Evolutionary conservation across 2,113 vertebrate genomes (phyloP).

Genomic region (Setophaga kirtlandii): DNA sequence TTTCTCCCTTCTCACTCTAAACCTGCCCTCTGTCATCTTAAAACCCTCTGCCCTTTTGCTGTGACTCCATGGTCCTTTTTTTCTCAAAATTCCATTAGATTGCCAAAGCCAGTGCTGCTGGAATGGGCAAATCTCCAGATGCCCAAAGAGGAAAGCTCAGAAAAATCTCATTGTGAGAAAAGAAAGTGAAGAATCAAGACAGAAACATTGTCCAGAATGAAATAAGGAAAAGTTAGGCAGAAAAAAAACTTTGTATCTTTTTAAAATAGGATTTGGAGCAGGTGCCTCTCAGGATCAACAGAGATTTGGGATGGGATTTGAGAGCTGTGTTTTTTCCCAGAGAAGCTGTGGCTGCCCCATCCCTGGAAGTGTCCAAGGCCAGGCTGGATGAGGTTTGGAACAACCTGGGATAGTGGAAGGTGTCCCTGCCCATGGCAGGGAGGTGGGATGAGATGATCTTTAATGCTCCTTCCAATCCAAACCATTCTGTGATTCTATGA

Average conservation of each 20-base stretch:
- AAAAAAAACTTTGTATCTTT: not conserved
- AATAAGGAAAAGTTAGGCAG: not conserved
- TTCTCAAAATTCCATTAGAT: not conserved
- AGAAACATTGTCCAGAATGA: not conserved
- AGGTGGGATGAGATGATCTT: not conserved
- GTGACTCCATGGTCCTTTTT: not conserved
- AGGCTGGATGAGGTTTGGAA: fast-evolving
- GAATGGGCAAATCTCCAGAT: not conserved
- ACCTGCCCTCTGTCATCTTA: not conserved
- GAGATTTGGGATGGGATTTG: not conserved
- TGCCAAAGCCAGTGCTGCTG: not conserved
- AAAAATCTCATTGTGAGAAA: not conserved
- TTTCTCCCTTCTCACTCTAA: not conserved
- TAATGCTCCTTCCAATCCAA: not conserved
- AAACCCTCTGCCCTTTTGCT: not conserved
- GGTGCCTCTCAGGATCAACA: not conserved
- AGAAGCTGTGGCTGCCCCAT: too few species aligned
- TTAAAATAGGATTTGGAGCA: not conserved
- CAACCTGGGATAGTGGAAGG: not conserved
- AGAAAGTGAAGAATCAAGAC: not conserved
- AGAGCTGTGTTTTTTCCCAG: not conserved
- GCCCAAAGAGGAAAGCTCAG: not conserved
- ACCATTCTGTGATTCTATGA: not conserved
- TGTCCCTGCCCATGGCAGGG: not conserved
- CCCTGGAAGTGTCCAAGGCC: not conserved